Evolutionary conservation across 2,113 vertebrate genomes (phyloP).

Genomic region (Hiodon alosoides): DNA sequence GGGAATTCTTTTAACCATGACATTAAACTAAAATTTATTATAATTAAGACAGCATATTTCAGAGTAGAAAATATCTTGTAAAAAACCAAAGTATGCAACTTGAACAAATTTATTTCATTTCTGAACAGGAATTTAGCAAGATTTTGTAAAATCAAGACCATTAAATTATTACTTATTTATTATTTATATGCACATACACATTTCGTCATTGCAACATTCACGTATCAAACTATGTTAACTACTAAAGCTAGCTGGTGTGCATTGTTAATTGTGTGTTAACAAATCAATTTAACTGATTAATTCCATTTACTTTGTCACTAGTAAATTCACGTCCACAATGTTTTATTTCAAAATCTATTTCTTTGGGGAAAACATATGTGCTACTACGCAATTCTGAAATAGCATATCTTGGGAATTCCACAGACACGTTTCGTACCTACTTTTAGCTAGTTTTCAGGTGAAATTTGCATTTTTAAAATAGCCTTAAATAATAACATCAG

Average conservation of each 20-base stretch:
- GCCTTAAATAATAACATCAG: too few species aligned
- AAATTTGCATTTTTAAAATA: too few species aligned
- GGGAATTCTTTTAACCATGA: too few species aligned
- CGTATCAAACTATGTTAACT: background rate
- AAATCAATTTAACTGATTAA: too few species aligned
- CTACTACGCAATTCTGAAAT: background rate
- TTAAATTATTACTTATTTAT: conserved; percentile 40
- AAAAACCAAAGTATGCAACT: conserved; percentile 3
- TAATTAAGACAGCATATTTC: conserved; percentile 5
- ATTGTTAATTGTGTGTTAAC: too few species aligned
- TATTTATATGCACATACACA: conserved; percentile 22
- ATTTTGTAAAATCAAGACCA: conserved; percentile 47
- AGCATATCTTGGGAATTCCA: too few species aligned
- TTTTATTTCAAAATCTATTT: conserved; percentile 2
- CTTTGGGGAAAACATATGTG: background rate
- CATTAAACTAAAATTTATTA: background rate
- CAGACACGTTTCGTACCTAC: too few species aligned
- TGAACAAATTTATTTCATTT: conserved; percentile 46
- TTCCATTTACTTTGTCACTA: background rate
- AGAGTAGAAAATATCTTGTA: conserved; percentile 1
- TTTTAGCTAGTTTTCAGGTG: too few species aligned
- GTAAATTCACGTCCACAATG: background rate
- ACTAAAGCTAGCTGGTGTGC: too few species aligned
- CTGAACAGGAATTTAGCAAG: conserved; percentile 46
- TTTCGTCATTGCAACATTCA: background rate